phyloP scores from a whole-genome alignment of 2,888 invertebrate species.

The Lochmaea crataegi region DNA sequence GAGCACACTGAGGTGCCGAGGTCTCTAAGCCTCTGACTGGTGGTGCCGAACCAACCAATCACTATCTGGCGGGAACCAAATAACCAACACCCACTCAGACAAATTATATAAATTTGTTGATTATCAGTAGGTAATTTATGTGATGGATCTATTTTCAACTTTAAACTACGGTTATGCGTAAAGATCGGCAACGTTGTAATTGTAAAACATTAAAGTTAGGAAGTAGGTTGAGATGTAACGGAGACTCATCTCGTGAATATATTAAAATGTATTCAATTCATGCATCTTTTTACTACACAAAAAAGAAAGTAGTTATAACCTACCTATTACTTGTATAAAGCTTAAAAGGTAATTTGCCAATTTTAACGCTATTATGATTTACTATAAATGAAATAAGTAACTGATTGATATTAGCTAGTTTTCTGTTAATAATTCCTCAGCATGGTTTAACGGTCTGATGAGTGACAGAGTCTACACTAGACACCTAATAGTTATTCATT shows the following conservation, averaged over 20 bases:
- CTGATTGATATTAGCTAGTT: background rate
- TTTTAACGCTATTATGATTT: background rate
- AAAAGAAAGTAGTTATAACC: conserved; percentile 8
- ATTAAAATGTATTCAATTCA: conserved; percentile 4
- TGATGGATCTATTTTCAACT: background rate
- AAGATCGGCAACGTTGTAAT: conserved; percentile 3
- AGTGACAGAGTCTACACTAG: background rate
- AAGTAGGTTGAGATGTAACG: conserved; percentile 19
- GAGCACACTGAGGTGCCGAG: no score
- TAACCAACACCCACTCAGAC: no score
- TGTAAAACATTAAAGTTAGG: conserved; percentile 1
- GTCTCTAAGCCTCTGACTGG: no score
- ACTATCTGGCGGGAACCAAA: no score
- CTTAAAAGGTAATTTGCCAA: background rate
- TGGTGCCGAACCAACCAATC: no score
- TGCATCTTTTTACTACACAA: conserved; percentile 2
- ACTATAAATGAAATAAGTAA: background rate
- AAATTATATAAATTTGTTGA: no score
- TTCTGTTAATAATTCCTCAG: background rate
- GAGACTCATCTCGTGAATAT: conserved; percentile 16
- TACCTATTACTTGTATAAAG: background rate
- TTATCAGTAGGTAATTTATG: background rate
- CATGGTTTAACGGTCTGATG: background rate
- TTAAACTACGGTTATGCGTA: background rate
- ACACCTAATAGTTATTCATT: background rate